phyloP scores from a whole-genome alignment of 2,888 invertebrate species.

The Ormyrus labotus region DNA sequence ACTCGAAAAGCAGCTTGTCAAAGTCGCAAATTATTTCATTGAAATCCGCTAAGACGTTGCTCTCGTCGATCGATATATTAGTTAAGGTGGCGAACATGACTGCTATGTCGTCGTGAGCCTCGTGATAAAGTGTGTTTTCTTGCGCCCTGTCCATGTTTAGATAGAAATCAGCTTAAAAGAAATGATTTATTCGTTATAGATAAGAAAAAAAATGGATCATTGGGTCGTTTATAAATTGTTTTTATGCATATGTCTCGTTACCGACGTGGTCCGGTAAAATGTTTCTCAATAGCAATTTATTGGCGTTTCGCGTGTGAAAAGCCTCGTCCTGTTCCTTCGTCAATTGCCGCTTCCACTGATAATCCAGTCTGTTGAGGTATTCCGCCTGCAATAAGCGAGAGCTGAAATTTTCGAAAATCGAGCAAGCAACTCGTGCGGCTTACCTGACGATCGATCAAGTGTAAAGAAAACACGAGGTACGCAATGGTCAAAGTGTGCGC shows the following conservation, averaged over 20 bases:
- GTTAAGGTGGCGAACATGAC: conserved; percentile 98
- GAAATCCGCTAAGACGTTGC: conserved; percentile 82
- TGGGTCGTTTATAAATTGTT: background rate
- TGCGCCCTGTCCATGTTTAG: conserved; percentile 83
- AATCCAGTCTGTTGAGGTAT: conserved; percentile 91
- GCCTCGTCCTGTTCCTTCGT: conserved; percentile 90
- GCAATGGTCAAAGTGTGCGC: conserved; percentile 86
- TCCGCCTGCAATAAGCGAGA: conserved; percentile 79
- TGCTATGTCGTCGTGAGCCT: conserved; percentile 91
- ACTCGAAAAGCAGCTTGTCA: conserved; percentile 86
- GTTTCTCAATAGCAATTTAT: conserved; percentile 92
- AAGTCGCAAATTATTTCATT: conserved; percentile 96
- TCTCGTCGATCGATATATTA: conserved; percentile 81
- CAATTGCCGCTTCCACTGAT: conserved; percentile 86
- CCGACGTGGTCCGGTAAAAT: conserved; percentile 96
- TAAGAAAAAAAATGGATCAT: background rate
- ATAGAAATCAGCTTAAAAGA: conserved; percentile 83
- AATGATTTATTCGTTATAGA: background rate
- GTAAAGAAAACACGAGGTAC: conserved; percentile 86
- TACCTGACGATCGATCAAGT: conserved; percentile 90
- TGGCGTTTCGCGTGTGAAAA: conserved; percentile 89
- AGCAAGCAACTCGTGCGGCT: background rate
- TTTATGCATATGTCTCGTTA: conserved; percentile 66
- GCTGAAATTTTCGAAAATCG: background rate
- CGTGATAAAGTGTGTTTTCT: conserved; percentile 88